Conservation (phyloP, 2,888 invertebrate genomes). For the Phaedon cochleariae region DNA sequence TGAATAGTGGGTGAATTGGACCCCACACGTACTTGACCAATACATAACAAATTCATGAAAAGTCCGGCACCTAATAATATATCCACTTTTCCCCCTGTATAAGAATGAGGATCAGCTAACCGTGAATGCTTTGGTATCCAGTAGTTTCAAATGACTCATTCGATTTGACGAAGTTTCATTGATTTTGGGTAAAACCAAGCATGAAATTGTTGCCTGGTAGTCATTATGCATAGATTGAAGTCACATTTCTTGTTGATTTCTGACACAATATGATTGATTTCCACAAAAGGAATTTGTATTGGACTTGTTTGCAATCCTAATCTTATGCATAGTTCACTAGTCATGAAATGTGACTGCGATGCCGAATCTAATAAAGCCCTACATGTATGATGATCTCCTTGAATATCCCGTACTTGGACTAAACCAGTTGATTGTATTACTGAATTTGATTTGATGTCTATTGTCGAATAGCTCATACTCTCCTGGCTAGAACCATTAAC, state of each 20-base stretch:
- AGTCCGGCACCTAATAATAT: not conserved
- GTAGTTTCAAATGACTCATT: not conserved
- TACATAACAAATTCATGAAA: not conserved
- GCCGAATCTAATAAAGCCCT: conserved; percentile 10
- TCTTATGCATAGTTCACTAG: not conserved
- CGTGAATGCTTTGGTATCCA: not conserved
- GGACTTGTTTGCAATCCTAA: not conserved
- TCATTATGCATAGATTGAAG: too few species aligned
- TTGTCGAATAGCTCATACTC: too few species aligned
- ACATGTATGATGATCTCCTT: not conserved
- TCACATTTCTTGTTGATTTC: too few species aligned
- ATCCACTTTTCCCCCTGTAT: not conserved
- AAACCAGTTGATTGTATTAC: not conserved
- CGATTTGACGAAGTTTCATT: too few species aligned
- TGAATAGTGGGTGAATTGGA: not conserved
- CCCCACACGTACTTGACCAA: not conserved
- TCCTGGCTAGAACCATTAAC: too few species aligned
- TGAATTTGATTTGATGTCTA: too few species aligned
- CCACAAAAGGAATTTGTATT: not conserved
- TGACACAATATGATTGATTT: not conserved
- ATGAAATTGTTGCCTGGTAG: too few species aligned
- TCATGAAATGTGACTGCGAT: conserved; percentile 5
- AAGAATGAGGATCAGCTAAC: not conserved
- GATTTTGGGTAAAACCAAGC: too few species aligned
- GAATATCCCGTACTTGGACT: not conserved